A percentile compares a stretch with the other conserved stretches of the same genome.
These are phyloP conservation scores for Pterocles gutturalis DNA, from an alignment of 2,113 vertebrate genomes.

Conservation along the genomic window DNA sequence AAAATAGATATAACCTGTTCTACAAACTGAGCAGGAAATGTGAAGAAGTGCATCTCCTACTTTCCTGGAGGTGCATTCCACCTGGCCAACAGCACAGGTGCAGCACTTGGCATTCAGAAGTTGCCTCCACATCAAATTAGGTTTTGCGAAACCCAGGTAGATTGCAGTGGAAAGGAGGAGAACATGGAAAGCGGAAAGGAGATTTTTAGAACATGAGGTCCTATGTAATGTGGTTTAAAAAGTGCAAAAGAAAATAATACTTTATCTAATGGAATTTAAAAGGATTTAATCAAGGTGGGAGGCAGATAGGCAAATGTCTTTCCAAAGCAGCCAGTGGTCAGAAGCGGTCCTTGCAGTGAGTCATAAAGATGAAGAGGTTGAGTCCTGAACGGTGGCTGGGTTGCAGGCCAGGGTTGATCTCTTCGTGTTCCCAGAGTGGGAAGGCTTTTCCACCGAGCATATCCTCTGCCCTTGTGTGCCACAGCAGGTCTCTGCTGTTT, in stretches of 20 bases:
- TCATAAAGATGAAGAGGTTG: not conserved
- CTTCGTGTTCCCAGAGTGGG: not conserved
- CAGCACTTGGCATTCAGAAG: slow-evolving; percentile 48
- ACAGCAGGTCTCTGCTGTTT: not conserved
- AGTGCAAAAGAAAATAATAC: not conserved
- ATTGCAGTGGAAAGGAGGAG: not conserved
- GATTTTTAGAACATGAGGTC: not conserved
- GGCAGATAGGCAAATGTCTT: not conserved
- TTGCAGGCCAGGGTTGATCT: not conserved
- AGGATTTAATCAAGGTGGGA: not conserved
- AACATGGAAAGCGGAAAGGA: no score
- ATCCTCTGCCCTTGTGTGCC: fast-evolving
- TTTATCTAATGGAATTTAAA: not conserved
- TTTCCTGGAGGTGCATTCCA: slow-evolving; percentile 71
- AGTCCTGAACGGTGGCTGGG: not conserved
- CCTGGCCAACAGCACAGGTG: slow-evolving; percentile 71
- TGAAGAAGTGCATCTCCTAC: slow-evolving; percentile 65
- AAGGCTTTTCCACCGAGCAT: fast-evolving
- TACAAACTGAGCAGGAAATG: slow-evolving; percentile 75
- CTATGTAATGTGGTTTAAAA: not conserved
- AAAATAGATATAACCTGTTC: slow-evolving; percentile 77
- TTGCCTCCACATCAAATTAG: slow-evolving; percentile 48
- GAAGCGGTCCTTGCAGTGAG: not conserved
- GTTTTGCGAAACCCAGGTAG: slow-evolving; percentile 11
- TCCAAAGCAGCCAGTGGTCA: not conserved